Base-by-base conservation (phyloP, 2,113 vertebrate genomes). In the Machaerirhynchus nigripectus region DNA sequence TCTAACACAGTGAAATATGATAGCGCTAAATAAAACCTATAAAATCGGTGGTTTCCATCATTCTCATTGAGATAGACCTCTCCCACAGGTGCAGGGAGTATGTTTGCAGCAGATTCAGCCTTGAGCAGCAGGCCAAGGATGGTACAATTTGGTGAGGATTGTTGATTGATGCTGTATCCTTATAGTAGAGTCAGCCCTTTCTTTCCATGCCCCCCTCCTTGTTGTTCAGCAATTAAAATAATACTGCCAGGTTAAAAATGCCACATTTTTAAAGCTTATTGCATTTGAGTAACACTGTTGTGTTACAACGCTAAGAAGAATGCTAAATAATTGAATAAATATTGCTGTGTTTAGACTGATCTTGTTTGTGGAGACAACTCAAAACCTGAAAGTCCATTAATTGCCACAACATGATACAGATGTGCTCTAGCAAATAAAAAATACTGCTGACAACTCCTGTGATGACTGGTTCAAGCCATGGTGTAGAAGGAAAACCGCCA, bases 51-150 rank as follows among this genome's bases (percentile, higher is more conserved):
- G 17, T 80, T 96, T 94, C 87, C 59, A 91, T 83, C 47, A 40
- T 64, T 88, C 67, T 73, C 19, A 40, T 69, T 69, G n/a, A n/a
- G n/a, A 76, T 0, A 85, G 46, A 87, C 80, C 42, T 87, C 28
- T 76, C 93, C 70, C 89, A 86, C 67, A 88, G 67, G 52, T 94
- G 42, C 67, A 82, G 60, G 42, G 47, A 89, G 73, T 39, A 44
- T 27, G 27, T 87, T 76, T 96, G 74, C 87, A 96, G 77, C 67
- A 79, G 53, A 76, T 79, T 82, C 81, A 79, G 56, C 90, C 37
- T 26, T 26, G 55, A 78, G 70, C 57, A 94, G 67, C 93, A 80
- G 92, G 75, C 94, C 87, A 93, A 88, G 69, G 77, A 68, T 0
- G 0, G 56, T 63, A 77, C 57, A 57, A 7, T 94, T 90, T 74